Base-by-base conservation (phyloP, 2,113 vertebrate genomes). In the Naja naja region DNA sequence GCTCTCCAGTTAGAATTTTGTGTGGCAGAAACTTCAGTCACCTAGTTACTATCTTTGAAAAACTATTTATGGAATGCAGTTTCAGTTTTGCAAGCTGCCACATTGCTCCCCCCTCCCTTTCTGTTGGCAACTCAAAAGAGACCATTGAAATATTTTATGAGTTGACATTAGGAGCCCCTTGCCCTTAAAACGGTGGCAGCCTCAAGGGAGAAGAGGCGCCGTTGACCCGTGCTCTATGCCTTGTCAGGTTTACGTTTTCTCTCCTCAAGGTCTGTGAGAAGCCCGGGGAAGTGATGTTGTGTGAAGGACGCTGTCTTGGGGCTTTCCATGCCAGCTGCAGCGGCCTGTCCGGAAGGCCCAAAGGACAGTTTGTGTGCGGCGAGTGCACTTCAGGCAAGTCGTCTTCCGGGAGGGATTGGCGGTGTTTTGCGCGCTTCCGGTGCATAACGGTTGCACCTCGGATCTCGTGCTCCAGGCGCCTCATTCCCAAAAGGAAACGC, bases 321-420 rank as follows among this genome's bases (percentile, higher is more conserved):
- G 98, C 98, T 85, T 99, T 99, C 96, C 99, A 99, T 95, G 97
- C 98, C 3, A 96, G 97, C 47, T 99, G 99, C 96, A 97, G 99
- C 25, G 98, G 98, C 86, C 97, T 97, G n/a, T 91, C 98, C 56
- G 91, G 97, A 90, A 97, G 97, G 94, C 98, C 98, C 0, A 97
- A 98, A 53, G 98, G 98, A 93, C 98, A 98, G 96, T 98, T 99
- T 96, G 97, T 98, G 94, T 99, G 99, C 96, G 96, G 95, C 58
- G 98, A 98, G 94, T 99, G 99, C 87, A 96, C 97, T 94, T 98
- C 99, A 97, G 99, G 99, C 98, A 97, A 98, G 98, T 97, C 4
- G 85, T 85, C 34, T 85, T 87, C 91, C 87, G 1, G 0, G 23
- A 7, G 56, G 56, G 60, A 30, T 9, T 16, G 23, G 25, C 34